These are phyloP conservation scores for Eremobia ochroleuca DNA, from an alignment of 2,888 invertebrate species.

Conservation along the genomic window DNA sequence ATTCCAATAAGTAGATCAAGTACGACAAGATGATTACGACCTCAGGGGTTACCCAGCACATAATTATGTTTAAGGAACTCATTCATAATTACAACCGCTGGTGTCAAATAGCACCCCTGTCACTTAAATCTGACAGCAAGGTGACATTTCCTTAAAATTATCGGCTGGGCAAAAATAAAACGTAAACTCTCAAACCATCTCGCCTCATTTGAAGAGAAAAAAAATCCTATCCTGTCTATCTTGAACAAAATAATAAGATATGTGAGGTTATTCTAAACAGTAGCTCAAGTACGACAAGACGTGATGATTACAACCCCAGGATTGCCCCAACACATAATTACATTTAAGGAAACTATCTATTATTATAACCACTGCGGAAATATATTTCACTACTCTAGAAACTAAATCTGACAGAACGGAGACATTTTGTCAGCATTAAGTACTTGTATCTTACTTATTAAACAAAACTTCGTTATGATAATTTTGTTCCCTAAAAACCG, in stretches of 20 bases:
- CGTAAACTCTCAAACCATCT: background rate
- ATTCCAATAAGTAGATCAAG: conserved; percentile 71
- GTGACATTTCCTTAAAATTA: conserved; percentile 4
- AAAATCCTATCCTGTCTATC: background rate
- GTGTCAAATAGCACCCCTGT: too few relatives aligned
- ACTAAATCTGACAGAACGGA: too few relatives aligned
- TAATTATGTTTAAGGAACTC: conserved; percentile 73
- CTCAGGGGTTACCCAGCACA: conserved; percentile 69
- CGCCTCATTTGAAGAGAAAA: background rate
- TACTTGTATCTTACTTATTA: too few relatives aligned
- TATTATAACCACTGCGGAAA: too few relatives aligned
- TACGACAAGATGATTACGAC: conserved; percentile 76
- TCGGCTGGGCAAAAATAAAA: background rate
- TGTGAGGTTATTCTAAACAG: background rate
- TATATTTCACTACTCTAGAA: too few relatives aligned
- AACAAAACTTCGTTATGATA: too few relatives aligned
- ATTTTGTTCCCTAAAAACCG: background rate
- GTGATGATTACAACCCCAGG: conserved; percentile 75
- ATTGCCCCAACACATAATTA: too few relatives aligned
- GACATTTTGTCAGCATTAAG: too few relatives aligned
- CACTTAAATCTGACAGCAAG: background rate
- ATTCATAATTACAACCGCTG: conserved; percentile 39
- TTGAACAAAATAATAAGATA: background rate
- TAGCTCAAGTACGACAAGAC: conserved; percentile 67
- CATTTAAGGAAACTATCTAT: too few relatives aligned